Percentiles rank a stretch among this genome's conserved stretches.
Evolutionary conservation across 2,113 vertebrate genomes (phyloP).

Genomic region (Alosa alosa): DNA sequence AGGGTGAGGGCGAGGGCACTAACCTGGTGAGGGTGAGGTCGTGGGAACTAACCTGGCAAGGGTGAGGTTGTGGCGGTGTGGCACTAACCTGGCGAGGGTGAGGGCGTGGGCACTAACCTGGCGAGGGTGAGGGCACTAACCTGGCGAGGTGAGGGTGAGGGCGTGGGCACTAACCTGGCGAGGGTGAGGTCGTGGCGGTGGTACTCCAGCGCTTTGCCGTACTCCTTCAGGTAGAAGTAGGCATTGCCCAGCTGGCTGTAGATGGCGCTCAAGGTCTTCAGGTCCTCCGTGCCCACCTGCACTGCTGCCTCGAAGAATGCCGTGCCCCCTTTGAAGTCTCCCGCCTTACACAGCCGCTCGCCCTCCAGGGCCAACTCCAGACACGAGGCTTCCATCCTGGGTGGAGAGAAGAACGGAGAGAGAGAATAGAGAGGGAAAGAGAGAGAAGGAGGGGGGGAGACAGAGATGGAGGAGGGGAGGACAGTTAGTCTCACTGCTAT

Average conservation of each 20-base stretch:
- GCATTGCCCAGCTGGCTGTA: slow-evolving; percentile 98
- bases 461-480: neutral
- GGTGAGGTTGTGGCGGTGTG: too few species aligned
- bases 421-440: neutral
- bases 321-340: slow-evolving; percentile 90
- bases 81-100: too few species aligned
- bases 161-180: slow-evolving; percentile 77
- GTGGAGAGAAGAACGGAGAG: neutral
- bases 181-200: slow-evolving; percentile 92
- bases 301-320: slow-evolving; percentile 94
- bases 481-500: neutral
- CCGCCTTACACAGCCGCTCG: slow-evolving; percentile 89
- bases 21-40: slow-evolving; percentile 46
- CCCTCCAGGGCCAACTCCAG: slow-evolving; percentile 94
- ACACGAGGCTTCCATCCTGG: slow-evolving; percentile 95
- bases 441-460: neutral
- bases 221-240: slow-evolving; percentile 97
- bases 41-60: too few species aligned
- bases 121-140: too few species aligned
- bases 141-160: too few species aligned
- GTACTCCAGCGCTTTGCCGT: slow-evolving; percentile 88
- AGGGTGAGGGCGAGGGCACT: neutral
- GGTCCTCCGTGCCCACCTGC: slow-evolving; percentile 93
- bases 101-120: too few species aligned
- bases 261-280: slow-evolving; percentile 97